phyloP scores from a whole-genome alignment of 1,140 invertebrate species.

The Aphis craccivora region DNA sequence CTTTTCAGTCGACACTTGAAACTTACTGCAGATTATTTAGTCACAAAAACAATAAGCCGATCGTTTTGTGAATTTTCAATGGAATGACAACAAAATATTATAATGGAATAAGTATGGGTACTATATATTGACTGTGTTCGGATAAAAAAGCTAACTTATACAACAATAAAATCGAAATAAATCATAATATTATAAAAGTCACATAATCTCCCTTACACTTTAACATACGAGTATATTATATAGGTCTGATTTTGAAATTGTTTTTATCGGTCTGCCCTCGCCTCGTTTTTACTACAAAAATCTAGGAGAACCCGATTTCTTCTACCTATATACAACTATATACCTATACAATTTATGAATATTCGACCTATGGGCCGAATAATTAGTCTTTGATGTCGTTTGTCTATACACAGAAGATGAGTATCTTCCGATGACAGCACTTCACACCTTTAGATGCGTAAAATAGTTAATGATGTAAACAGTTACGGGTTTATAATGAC shows the following conservation, averaged over 20 bases:
- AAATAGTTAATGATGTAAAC: constrained; percentile 56
- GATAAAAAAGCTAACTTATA: background rate
- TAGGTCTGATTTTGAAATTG: background rate
- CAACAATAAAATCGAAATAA: background rate
- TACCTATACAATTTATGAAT: background rate
- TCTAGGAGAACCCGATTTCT: background rate
- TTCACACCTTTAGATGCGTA: constrained; percentile 39
- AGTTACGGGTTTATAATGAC: constrained; percentile 29
- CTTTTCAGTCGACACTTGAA: background rate
- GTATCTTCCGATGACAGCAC: constrained; percentile 43
- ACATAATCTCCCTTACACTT: background rate
- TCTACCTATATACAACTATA: background rate
- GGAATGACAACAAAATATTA: too few species aligned
- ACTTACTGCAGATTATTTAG: background rate
- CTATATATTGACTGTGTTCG: background rate
- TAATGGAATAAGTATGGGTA: background rate
- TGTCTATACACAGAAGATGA: background rate
- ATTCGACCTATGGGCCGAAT: background rate
- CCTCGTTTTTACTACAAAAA: background rate
- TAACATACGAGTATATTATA: background rate
- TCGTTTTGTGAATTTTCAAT: too few species aligned
- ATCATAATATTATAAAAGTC: background rate
- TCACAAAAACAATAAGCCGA: background rate
- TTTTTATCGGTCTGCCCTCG: background rate
- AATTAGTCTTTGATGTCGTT: constrained; percentile 19